Conservation (phyloP, 53 echinoderm and acorn worm genomes). For the Glandiceps talaboti region DNA sequence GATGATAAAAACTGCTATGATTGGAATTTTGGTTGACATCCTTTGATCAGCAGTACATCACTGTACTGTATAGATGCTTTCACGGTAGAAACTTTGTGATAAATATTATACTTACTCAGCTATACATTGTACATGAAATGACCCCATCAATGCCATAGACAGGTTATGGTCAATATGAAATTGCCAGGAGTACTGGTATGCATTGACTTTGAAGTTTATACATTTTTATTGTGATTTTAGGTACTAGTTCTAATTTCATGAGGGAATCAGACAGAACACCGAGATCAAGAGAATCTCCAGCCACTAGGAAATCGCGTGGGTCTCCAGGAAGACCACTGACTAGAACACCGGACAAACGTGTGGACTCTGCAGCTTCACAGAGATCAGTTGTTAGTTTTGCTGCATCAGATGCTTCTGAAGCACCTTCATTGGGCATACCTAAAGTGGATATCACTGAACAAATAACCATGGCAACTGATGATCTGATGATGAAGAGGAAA, state of each 20-base stretch:
- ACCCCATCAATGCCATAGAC: too few species aligned
- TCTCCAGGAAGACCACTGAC: not conserved
- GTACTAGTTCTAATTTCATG: not conserved
- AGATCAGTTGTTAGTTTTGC: not conserved
- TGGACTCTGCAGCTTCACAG: not conserved
- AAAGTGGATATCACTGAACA: constrained; percentile 70
- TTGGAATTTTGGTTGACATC: too few species aligned
- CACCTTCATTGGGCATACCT: constrained; percentile 22
- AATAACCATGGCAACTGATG: constrained; percentile 47
- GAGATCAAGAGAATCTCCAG: not conserved
- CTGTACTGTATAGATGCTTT: too few species aligned
- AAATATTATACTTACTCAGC: too few species aligned
- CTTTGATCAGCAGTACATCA: too few species aligned
- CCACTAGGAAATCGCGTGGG: not conserved
- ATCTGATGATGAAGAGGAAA: constrained; percentile 84
- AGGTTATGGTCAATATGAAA: too few species aligned
- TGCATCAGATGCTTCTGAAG: not conserved
- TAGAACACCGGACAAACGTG: not conserved
- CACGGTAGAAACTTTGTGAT: too few species aligned
- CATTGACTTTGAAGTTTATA: too few species aligned
- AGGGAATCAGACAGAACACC: not conserved
- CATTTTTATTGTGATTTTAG: too few species aligned
- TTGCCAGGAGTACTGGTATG: too few species aligned
- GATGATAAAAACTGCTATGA: too few species aligned
- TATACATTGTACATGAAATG: too few species aligned